phyloP scores from a whole-genome alignment of 2,113 vertebrate species.

The Brachyhypopomus occidentalis region DNA sequence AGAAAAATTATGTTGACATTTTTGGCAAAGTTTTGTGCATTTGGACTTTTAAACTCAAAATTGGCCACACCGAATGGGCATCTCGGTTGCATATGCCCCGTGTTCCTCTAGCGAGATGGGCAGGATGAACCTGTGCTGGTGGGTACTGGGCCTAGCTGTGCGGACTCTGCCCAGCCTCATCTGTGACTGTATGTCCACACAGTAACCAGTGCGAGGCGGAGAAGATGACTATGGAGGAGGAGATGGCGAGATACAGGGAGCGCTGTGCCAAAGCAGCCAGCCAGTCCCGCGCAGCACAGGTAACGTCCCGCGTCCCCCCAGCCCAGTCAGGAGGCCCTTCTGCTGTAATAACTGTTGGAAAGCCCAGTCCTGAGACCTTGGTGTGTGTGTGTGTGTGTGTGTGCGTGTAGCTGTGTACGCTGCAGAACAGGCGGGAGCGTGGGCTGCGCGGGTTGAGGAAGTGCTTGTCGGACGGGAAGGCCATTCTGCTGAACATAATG shows the following conservation, averaged over 20 bases:
- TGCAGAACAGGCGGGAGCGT: conserved; percentile 60
- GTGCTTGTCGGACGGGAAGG: conserved; percentile 54
- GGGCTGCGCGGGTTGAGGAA: conserved; percentile 53
- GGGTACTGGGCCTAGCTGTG: background rate
- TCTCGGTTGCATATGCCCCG: too few species aligned
- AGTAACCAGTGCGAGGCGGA: conserved; percentile 81
- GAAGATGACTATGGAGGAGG: conserved; percentile 82
- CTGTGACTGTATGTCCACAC: conserved; percentile 7
- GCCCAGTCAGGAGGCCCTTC: background rate
- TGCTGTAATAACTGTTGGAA: too few species aligned
- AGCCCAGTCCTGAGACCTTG: background rate
- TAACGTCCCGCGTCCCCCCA: conserved; percentile 46
- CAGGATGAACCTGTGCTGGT: background rate
- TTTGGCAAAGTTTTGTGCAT: too few species aligned
- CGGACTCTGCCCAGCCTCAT: background rate
- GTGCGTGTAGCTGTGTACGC: conserved; percentile 53
- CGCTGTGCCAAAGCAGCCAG: conserved; percentile 60
- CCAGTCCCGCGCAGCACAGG: conserved; percentile 82
- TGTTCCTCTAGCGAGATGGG: too few species aligned
- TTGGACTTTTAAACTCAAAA: too few species aligned
- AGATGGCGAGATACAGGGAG: conserved; percentile 70
- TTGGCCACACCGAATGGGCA: too few species aligned
- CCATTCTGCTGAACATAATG: conserved; percentile 61
- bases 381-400: background rate
- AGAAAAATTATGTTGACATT: too few species aligned